These are phyloP conservation scores for Therioaphis trifolii DNA, from an alignment of 2,888 invertebrate species.

Conservation along the genomic window DNA sequence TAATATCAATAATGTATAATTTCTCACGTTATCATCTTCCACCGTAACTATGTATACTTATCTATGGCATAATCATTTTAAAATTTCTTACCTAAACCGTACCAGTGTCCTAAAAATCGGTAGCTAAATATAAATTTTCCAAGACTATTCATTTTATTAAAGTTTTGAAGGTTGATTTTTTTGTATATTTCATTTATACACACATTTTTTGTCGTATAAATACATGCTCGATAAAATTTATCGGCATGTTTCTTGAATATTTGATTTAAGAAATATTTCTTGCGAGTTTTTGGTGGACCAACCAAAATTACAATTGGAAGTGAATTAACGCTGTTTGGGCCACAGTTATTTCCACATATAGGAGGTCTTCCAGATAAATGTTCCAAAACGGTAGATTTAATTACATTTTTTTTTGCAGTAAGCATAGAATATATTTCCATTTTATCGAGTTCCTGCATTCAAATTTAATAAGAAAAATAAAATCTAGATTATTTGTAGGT, in stretches of 20 bases:
- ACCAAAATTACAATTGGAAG: conserved; percentile 39
- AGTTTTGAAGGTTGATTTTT: not conserved
- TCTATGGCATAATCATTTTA: not conserved
- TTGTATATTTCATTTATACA: conserved; percentile 29
- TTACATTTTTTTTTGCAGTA: conserved; percentile 31
- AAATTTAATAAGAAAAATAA: not conserved
- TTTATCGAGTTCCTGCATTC: conserved; percentile 29
- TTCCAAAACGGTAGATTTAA: conserved; percentile 36
- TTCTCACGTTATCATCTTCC: no score
- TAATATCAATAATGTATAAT: no score
- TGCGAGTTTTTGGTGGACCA: conserved; percentile 43
- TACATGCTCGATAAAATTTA: conserved; percentile 46
- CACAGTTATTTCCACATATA: not conserved
- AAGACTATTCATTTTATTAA: conserved; percentile 11
- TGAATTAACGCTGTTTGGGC: not conserved
- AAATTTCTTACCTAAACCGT: conserved; percentile 43
- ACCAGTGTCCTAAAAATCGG: conserved; percentile 45
- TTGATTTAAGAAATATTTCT: conserved; percentile 33
- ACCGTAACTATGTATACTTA: no score
- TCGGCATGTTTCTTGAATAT: not conserved
- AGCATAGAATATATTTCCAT: conserved; percentile 19
- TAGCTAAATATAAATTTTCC: conserved; percentile 49
- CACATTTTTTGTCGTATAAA: conserved; percentile 28
- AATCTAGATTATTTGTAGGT: no score
- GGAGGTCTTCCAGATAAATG: conserved; percentile 41